Base-by-base conservation (phyloP, 2,888 invertebrate species). In the Drosophila nr. medialis region DNA sequence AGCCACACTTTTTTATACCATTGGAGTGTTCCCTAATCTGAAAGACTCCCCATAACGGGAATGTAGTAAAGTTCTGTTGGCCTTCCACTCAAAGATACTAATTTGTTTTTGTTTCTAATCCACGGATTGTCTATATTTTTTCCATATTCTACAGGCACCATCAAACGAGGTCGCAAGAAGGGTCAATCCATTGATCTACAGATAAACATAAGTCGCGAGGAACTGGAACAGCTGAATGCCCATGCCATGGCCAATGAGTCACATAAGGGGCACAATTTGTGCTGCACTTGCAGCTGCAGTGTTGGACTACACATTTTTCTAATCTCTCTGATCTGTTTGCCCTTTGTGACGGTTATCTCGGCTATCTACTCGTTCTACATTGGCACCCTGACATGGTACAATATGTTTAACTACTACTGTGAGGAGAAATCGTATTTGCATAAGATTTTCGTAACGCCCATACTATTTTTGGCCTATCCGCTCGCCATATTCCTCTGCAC, bases 361-460 rank as follows among this genome's bases (percentile, higher is more conserved):
- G 94, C 95, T 18, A 91, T 94, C 55, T 95, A 96, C 88, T 95
- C 96, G 1, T 96, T 96, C 91, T 96, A 96, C 89, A 95, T 96
- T 74, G 96, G 96, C 27, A 96, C 96, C 2, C 92, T 96, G 83
- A 95, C 96, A 55, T 96, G 96, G 96, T 96, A 96, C 89, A 96
- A 96, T 83, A 94, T 96, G 75, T 95, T 96, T 88, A 94, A 95
- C 51, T 95, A 95, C 89, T 94, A 95, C 63, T 95, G 95, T 65
- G 96, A 96, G 87, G 95, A 96, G 83, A 94, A 94, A 80, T 94
- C 94, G 58, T 94, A 95, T 79, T 91, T 95, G 65, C 95, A 95
- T 86, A 95, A 95, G 89, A 92, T 95, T 15, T 92, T 95, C 48
- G 92, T 96, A 72, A 95, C 96, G 45, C 96, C 96, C 0, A 84